Conservation (phyloP, 2,888 invertebrate genomes). For the Peribatodes rhomboidaria region DNA sequence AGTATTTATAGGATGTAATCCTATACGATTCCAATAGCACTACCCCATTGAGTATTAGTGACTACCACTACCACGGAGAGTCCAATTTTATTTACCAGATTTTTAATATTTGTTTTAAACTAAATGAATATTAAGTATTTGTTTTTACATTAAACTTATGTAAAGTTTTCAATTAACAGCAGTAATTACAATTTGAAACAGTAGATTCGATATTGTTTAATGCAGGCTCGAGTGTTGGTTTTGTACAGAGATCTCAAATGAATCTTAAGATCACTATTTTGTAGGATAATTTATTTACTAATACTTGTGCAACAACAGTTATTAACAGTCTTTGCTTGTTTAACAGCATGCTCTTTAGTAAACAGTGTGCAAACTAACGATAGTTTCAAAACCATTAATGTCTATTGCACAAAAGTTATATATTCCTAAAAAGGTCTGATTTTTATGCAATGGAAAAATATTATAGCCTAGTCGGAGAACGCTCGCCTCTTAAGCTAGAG, state of each 20-base stretch:
- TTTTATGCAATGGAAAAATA: conserved; percentile 4
- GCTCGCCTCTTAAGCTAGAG: too few relatives aligned
- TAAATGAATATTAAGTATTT: too few relatives aligned
- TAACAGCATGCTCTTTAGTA: conserved; percentile 26
- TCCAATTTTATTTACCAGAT: too few relatives aligned
- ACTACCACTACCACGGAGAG: not conserved
- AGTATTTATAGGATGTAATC: too few relatives aligned
- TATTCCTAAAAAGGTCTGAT: conserved; percentile 2
- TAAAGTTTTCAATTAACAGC: not conserved
- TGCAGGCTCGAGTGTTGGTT: not conserved
- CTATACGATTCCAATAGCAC: not conserved
- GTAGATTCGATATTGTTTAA: not conserved
- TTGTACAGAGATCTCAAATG: not conserved
- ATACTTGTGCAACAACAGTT: not conserved
- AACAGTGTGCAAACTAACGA: conserved; percentile 12
- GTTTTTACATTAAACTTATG: not conserved
- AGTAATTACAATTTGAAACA: not conserved
- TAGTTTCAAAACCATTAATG: conserved; percentile 6
- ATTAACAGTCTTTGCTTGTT: conserved; percentile 10
- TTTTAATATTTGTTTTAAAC: too few relatives aligned
- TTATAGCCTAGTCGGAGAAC: too few relatives aligned
- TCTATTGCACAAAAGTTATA: not conserved
- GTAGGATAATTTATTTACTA: not conserved
- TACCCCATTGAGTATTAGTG: not conserved
- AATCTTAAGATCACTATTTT: not conserved